Evolutionary conservation across 2,888 invertebrate genomes (phyloP).

Genomic region (Pseudococcus viburni): DNA sequence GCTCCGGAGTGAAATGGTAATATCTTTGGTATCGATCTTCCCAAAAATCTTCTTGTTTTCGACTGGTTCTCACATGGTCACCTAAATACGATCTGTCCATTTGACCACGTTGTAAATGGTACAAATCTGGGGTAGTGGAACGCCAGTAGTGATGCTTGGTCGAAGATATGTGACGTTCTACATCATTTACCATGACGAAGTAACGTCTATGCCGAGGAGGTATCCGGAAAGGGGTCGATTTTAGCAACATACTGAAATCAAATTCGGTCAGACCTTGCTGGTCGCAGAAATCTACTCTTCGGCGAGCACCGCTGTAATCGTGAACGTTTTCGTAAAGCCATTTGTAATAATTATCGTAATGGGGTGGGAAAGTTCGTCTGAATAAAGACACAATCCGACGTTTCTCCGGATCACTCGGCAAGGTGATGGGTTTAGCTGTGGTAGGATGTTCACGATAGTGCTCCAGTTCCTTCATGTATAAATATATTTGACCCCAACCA

Average conservation of each 20-base stretch:
- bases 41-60: background rate
- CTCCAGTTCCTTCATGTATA: background rate
- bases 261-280: background rate
- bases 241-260: background rate
- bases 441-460: background rate
- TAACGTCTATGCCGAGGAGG: background rate
- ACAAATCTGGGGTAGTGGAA: background rate
- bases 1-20: conserved; percentile 34
- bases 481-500: background rate
- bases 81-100: conserved; percentile 19
- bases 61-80: background rate
- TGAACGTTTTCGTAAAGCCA: conserved; percentile 21
- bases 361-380: background rate
- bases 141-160: conserved; percentile 14
- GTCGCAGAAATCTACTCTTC: background rate
- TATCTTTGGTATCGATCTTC: conserved; percentile 14
- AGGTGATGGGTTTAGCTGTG: background rate
- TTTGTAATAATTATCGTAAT: conserved; percentile 13
- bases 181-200: background rate
- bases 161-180: conserved; percentile 12
- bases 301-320: background rate
- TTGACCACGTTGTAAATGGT: background rate
- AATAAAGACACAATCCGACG: background rate
- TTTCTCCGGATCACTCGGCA: background rate
- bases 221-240: background rate